Evolutionary conservation across 2,113 vertebrate species (phyloP), one percentile per base, ranked within the genome.

Genomic region (Nothoprocta pentlandii): DNA sequence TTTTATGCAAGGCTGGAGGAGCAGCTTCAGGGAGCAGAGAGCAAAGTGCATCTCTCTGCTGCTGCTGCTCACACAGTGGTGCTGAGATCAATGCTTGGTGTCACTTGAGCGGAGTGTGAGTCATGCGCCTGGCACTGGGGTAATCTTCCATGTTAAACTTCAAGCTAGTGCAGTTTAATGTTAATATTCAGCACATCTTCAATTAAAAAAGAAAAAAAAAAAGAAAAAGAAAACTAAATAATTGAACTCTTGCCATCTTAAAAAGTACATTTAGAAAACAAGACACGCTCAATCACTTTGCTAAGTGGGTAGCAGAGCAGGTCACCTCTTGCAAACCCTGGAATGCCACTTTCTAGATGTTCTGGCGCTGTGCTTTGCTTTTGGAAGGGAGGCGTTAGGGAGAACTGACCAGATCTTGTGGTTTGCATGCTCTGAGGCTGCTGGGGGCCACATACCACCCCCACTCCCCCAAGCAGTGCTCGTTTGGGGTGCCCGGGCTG

Each of bases 111-210:
- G 39, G 7, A 69, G 20, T 15, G 8, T 16, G 41, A 34, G 66
- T 42, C 1, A 0, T 16, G 28, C 10, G 77, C 49, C 71, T 46
- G 44, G n/a, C 15, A 0, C 0, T 0, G 22, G 9, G 2, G 4
- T 12, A 3, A 10, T n/a, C 41, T 41, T 62, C 36, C 6, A 0
- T 2, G 16, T 10, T 58, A 61, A 39, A 46, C n/a, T 36, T 68
- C 59, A 47, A 34, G 41, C 58, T 22, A 16, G 41, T 12, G 32
- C n/a, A 30, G 1, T 16, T 59, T 6, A 30, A 3, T 51, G 41
- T 34, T 59, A 9, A 19, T 46, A 17, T 2, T 79, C 78, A 66
- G 58, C 28, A 28, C 19, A 3, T 67, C 6, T 51, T 80, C 5
- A 21, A 49, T 49, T 49, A 11, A 23, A 49, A 49, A 49, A 49